Conservation (phyloP, 1,140 invertebrate genomes). For the Tetraneura akinire region DNA sequence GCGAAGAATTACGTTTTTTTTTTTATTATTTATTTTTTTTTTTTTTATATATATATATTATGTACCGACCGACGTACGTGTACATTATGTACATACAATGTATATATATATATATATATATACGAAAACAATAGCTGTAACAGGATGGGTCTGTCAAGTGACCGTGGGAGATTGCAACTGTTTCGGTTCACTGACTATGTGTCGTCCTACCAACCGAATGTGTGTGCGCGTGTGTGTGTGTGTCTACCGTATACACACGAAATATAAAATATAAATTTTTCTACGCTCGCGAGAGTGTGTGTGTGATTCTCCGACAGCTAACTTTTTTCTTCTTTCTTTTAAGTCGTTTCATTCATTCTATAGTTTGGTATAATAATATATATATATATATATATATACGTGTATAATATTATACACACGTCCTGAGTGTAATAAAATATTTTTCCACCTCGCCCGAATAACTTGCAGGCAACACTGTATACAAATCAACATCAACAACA, state of each 20-base stretch:
- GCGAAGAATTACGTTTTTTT: constrained; percentile 9
- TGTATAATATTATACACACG: not conserved
- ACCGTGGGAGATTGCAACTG: constrained; percentile 51
- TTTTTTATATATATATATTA: too few species aligned
- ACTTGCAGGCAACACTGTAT: not conserved
- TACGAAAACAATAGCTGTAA: constrained; percentile 47
- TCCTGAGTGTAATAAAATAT: constrained; percentile 22
- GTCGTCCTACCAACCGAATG: constrained; percentile 26
- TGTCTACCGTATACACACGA: constrained; percentile 9
- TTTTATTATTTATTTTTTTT: not conserved
- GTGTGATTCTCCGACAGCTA: constrained; percentile 37
- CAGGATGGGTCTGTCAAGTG: constrained; percentile 51
- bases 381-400: not conserved
- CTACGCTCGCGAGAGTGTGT: not conserved
- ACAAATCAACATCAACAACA: not conserved
- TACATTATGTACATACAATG: not conserved
- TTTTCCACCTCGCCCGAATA: constrained; percentile 12
- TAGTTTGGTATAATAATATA: not conserved
- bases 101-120: not conserved
- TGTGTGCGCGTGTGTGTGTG: not conserved
- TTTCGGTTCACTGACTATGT: constrained; percentile 48
- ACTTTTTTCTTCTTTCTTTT: constrained; percentile 24
- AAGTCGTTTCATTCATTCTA: constrained; percentile 37
- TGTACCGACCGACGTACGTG: not conserved
- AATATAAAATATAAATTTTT: not conserved